These are phyloP conservation scores for Spisula subtruncata DNA, from an alignment of 2,888 invertebrate genomes.

Conservation along the genomic window DNA sequence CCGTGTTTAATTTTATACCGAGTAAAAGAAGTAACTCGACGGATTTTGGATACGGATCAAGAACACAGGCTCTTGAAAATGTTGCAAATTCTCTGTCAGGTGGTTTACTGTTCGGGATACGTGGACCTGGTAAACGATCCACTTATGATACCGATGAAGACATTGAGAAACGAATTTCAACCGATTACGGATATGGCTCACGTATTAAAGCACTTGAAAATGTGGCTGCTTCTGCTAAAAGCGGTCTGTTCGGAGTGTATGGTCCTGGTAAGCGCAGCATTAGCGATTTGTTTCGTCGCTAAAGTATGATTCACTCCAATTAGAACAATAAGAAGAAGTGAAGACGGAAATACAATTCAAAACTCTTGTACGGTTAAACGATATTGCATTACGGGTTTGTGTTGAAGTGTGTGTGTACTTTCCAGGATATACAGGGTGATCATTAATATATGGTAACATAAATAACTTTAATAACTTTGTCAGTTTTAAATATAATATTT, in stretches of 20 bases:
- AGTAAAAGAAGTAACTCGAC: slow-evolving; percentile 31
- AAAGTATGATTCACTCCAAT: no score
- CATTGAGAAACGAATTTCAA: slow-evolving; percentile 19
- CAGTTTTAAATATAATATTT: no score
- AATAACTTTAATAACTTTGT: no score
- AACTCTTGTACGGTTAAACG: no score
- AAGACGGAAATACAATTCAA: no score
- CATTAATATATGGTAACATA: no score
- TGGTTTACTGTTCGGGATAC: slow-evolving; percentile 3
- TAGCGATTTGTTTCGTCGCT: background rate
- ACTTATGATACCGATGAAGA: background rate
- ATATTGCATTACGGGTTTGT: no score
- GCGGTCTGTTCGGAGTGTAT: slow-evolving; percentile 27
- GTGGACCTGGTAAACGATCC: slow-evolving; percentile 38
- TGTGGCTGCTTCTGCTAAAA: slow-evolving; percentile 1
- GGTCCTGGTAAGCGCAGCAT: slow-evolving; percentile 36
- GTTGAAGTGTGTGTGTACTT: no score
- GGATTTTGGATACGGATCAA: slow-evolving; percentile 37
- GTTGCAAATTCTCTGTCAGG: slow-evolving; percentile 11
- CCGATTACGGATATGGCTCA: slow-evolving; percentile 48
- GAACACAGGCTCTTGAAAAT: slow-evolving; percentile 26
- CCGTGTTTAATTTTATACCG: background rate
- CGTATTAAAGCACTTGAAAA: slow-evolving; percentile 40
- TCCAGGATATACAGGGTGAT: no score
- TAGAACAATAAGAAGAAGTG: no score